A percentile compares a stretch with the other conserved stretches of the same genome.
Conservation (phyloP, 2,888 invertebrate species). For the Drosophila quasianomalipes region DNA sequence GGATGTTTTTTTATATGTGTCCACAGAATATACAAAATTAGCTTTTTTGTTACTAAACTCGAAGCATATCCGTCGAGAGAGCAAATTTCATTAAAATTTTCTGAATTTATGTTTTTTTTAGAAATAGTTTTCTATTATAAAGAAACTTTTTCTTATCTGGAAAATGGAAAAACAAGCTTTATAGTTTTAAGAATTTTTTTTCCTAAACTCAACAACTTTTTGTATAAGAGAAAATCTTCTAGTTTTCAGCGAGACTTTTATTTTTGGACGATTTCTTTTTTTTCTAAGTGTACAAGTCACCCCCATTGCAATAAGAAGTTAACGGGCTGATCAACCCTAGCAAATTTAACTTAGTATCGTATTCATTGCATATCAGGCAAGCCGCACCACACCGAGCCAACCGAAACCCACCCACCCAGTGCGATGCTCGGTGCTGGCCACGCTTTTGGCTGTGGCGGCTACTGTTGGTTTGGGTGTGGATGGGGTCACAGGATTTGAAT, state of each 20-base stretch:
- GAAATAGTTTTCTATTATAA: not conserved
- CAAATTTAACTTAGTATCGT: not conserved
- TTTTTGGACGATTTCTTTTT: not conserved
- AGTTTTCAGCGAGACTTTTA: not conserved
- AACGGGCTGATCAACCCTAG: conserved; percentile 7
- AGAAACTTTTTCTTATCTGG: not conserved
- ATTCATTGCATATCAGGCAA: conserved; percentile 17
- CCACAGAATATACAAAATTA: not conserved
- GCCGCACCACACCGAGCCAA: conserved; percentile 3
- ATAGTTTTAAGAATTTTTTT: not conserved
- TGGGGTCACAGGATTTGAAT: conserved; percentile 58
- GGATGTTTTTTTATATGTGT: not conserved
- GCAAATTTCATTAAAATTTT: not conserved
- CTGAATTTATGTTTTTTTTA: not conserved
- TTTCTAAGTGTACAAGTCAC: not conserved
- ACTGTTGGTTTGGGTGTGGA: conserved; percentile 5
- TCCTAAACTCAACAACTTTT: not conserved
- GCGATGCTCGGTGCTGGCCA: conserved; percentile 34
- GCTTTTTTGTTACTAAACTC: not conserved
- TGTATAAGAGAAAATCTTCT: not conserved
- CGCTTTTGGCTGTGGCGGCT: conserved; percentile 28
- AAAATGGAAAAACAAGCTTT: not conserved
- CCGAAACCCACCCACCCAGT: conserved; percentile 3
- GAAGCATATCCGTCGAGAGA: not conserved
- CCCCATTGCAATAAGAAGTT: not conserved